Base-by-base conservation (phyloP, 2,113 vertebrate genomes). In the Hirundichthys speculiger region DNA sequence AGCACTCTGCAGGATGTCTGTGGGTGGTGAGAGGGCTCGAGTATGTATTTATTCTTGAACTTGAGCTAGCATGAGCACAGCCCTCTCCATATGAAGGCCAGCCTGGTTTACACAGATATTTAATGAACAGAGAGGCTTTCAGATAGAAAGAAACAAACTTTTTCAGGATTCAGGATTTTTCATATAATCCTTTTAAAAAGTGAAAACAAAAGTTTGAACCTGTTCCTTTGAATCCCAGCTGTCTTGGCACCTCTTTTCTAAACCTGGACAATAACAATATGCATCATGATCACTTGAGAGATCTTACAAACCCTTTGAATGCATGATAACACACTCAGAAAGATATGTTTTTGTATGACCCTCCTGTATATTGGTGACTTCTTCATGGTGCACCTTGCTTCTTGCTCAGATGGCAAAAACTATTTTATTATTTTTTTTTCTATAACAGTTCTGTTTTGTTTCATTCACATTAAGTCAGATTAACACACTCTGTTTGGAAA, bases 1-100 rank as follows among this genome's bases (percentile, higher is more conserved):
- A 80, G 76, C 69, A 59, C 60, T 82, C 61, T 75, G 71, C 56
- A 51, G 67, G 15, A 24, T 53, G 41, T 64, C 19, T 60, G 48
- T 51, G 53, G 50, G 27, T 49, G 27, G 34, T 48, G 50, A 27
- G 40, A 72, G 13, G 43, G 42, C 40, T 52, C 8, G 39, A 62
- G n/a, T 42, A 6, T 46, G 40, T 13, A 16, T 54, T 34, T 53
- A 13, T 48, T 34, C 58, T 53, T 54, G 55, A 46, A 18, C 41
- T 16, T 5, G 30, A 34, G 30, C 11, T 34, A 27, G 6, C 25
- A 27, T 27, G 25, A 27, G 25, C 25, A 45, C 25, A 51, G n/a
- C 18, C 8, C 0, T 61, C 13, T 57, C 7, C 45, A 18, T 18
- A 30, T 58, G 45, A 48, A 48, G 48, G 49, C 81, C 47, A 40